Evolutionary conservation across 2,888 invertebrate species (phyloP).

Genomic region (Yponomeuta plumbellus): DNA sequence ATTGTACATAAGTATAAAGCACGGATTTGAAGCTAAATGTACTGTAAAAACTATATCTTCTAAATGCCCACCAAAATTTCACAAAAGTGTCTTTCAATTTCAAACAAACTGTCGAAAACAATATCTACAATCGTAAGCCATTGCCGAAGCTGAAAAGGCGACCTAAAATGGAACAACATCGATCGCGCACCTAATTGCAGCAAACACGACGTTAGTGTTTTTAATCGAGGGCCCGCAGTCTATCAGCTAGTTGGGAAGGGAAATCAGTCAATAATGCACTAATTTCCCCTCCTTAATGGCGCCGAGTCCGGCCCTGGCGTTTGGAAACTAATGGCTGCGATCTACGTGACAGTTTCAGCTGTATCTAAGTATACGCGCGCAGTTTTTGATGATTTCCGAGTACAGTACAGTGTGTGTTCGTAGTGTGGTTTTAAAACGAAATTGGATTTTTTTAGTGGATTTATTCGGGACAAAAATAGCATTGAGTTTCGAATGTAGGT

Average conservation of each 20-base stretch:
- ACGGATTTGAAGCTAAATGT: too few species aligned
- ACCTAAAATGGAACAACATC: constrained; percentile 27
- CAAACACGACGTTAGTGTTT: constrained; percentile 43
- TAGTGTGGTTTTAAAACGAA: neutral
- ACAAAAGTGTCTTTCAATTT: neutral
- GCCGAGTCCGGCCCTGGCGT: constrained; percentile 38
- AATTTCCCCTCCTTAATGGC: constrained; percentile 74
- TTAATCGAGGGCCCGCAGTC: constrained; percentile 53
- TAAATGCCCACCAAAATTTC: neutral
- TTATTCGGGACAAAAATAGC: too few species aligned
- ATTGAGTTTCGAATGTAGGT: too few species aligned
- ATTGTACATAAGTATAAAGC: too few species aligned
- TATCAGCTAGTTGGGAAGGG: constrained; percentile 69
- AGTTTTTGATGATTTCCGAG: neutral
- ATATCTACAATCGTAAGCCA: constrained; percentile 21
- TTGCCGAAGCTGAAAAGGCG: constrained; percentile 24
- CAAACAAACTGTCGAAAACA: neutral
- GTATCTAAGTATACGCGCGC: neutral
- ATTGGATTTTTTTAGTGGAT: neutral
- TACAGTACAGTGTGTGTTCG: neutral
- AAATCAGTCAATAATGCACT: constrained; percentile 77
- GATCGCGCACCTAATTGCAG: constrained; percentile 44
- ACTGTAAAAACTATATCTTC: too few species aligned
- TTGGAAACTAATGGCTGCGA: constrained; percentile 8
- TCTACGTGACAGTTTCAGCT: neutral